These are phyloP conservation scores for Rhagium mordax DNA, from an alignment of 2,888 invertebrate species.

Conservation along the genomic window DNA sequence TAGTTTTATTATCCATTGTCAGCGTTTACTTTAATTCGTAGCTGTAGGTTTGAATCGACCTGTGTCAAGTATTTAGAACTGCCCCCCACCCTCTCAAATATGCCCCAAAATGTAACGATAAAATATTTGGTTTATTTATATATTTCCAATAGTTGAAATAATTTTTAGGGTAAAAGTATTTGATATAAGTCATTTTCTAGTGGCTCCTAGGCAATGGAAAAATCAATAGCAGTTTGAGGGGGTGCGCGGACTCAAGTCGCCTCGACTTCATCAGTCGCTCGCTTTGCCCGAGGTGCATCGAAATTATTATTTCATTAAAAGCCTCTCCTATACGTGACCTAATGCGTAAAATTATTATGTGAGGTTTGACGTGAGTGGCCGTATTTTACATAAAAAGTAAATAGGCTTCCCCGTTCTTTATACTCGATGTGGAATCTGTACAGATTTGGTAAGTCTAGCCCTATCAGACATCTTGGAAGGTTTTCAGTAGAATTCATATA, in stretches of 20 bases:
- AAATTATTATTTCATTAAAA: constrained; percentile 44
- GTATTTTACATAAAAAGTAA: constrained; percentile 15
- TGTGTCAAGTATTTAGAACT: not conserved
- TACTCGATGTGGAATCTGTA: constrained; percentile 45
- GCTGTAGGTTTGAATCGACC: not conserved
- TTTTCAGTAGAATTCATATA: constrained; percentile 26
- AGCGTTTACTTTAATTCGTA: not conserved
- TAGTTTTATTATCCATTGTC: not conserved
- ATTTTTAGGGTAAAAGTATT: constrained; percentile 8
- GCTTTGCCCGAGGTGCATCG: constrained; percentile 45
- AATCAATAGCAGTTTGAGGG: constrained; percentile 62
- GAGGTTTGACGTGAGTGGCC: constrained; percentile 26
- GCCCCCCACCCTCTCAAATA: not conserved
- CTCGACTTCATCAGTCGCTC: constrained; percentile 48
- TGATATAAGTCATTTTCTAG: constrained; percentile 46
- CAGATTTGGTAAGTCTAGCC: constrained; percentile 46
- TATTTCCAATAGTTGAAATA: not conserved
- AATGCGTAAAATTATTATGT: constrained; percentile 48
- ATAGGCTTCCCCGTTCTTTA: not conserved
- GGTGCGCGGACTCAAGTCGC: constrained; percentile 56
- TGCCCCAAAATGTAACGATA: not conserved
- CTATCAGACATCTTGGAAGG: constrained; percentile 41
- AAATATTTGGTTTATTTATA: not conserved
- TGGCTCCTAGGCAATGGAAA: constrained; percentile 54
- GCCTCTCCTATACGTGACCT: constrained; percentile 36